phyloP scores from a whole-genome alignment of 2,113 vertebrate genomes.

The Carollia perspicillata region DNA sequence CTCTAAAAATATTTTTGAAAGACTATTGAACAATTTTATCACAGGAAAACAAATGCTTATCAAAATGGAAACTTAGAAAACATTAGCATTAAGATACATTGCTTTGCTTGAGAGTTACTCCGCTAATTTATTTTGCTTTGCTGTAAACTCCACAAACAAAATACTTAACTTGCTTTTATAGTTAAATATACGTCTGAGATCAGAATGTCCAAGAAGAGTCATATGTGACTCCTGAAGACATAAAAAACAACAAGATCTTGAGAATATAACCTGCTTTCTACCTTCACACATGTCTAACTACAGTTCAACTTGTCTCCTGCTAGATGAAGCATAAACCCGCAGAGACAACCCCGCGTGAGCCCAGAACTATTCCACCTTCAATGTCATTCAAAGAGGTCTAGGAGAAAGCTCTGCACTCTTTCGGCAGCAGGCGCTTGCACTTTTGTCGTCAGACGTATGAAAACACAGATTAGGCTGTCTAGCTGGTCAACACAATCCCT shows the following conservation, averaged over 20 bases:
- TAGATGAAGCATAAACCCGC: constrained; percentile 72
- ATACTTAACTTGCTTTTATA: not conserved
- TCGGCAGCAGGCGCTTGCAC: not conserved
- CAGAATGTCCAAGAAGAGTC: constrained; percentile 45
- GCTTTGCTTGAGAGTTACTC: not conserved
- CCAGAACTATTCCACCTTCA: not conserved
- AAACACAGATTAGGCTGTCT: not conserved
- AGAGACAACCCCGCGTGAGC: constrained; percentile 42
- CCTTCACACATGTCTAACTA: constrained; percentile 58
- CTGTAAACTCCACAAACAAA: not conserved
- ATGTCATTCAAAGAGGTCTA: constrained; percentile 17
- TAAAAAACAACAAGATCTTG: constrained; percentile 56
- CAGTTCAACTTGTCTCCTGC: constrained; percentile 70
- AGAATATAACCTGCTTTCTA: constrained; percentile 58
- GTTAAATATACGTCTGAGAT: constrained; percentile 23
- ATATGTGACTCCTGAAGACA: constrained; percentile 4
- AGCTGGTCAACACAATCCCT: not conserved
- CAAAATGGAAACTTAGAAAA: not conserved
- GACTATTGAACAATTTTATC: not conserved
- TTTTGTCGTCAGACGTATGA: not conserved
- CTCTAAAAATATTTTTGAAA: not conserved
- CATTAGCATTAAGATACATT: not conserved
- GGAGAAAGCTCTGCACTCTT: constrained; percentile 29
- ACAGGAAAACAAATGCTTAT: not conserved
- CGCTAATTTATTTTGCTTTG: not conserved